Evolutionary conservation across 2,113 vertebrate genomes (phyloP), one percentile per base, ranked within the genome.

Genomic region (Urocynchramus pylzowi): DNA sequence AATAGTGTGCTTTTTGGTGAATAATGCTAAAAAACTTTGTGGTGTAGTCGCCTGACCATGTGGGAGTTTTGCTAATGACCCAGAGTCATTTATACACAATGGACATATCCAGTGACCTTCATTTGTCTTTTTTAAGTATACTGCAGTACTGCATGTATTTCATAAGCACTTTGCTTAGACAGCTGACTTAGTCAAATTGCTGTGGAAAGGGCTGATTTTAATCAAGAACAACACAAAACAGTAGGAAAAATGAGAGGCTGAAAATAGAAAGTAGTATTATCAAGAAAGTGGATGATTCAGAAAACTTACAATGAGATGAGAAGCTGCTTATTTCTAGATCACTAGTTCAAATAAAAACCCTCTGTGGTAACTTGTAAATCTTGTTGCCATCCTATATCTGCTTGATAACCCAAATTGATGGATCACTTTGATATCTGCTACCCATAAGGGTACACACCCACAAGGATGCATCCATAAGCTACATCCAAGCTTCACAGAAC

Each of bases 201-300:
- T 71, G 60, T 96, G 71, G 64, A 93, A 90, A 35, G 53, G 50
- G 90, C 90, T 91, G 95, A 93, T 96, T 94, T 94, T 93, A 96
- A 96, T 96, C 93, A 96, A 90, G 93, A 91, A n/a, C 53, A 71
- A 45, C 73, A 89, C 68, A 94, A 84, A 96, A 75, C 83, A 90
- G 54, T 44, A 82, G 76, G 60, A 71, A 89, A 94, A 95, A 93
- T 70, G 60, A 89, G 27, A 28, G 49, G 37, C 86, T 87, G 86
- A 92, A 96, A 96, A 96, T 96, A 93, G 96, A 71, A 94, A 93
- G 44, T 44, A 47, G 44, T 75, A 57, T 97, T 94, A 92, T 74
- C 86, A 67, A 94, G 88, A 74, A 90, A 93, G 52, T 57, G 41
- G 65, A 88, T 90, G 93, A 95, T 86, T 96, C 93, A 93, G 76